Percentiles rank a stretch among this genome's conserved stretches.
Evolutionary conservation across 2,888 invertebrate genomes (phyloP).

Genomic region (Ctena decussata): DNA sequence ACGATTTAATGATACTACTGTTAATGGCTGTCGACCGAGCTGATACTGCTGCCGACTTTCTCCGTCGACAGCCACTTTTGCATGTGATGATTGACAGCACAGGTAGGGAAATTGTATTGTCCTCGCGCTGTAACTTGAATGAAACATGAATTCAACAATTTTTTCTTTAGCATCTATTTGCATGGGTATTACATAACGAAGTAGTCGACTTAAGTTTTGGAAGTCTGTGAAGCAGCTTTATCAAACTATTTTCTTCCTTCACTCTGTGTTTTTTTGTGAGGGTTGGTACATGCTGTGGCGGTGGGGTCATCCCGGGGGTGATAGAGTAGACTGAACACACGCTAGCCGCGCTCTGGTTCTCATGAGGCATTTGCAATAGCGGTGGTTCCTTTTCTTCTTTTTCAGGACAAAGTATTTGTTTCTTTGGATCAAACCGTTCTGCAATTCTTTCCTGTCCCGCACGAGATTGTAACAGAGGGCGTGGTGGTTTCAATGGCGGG

Average conservation of each 20-base stretch:
- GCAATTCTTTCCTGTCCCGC: background rate
- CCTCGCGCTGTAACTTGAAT: no score
- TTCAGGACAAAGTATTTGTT: background rate
- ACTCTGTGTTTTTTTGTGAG: background rate
- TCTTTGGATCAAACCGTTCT: background rate
- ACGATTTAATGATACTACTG: no score
- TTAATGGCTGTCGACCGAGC: no score
- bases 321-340: conserved; percentile 53
- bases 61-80: no score
- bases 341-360: background rate
- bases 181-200: no score
- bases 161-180: no score
- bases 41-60: no score
- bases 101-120: no score
- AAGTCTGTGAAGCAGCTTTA: conserved; percentile 31
- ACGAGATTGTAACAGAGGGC: conserved; percentile 12
- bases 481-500: conserved; percentile 46
- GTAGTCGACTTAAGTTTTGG: conserved; percentile 21
- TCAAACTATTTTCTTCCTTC: background rate
- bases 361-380: background rate
- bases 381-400: background rate
- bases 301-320: conserved; percentile 18
- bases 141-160: no score
- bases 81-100: no score
- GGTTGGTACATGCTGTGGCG: conserved; percentile 20